A percentile compares a stretch with the other conserved stretches of the same genome.
Conservation (phyloP, 2,113 vertebrate genomes). For the Formicarius rufipectus region DNA sequence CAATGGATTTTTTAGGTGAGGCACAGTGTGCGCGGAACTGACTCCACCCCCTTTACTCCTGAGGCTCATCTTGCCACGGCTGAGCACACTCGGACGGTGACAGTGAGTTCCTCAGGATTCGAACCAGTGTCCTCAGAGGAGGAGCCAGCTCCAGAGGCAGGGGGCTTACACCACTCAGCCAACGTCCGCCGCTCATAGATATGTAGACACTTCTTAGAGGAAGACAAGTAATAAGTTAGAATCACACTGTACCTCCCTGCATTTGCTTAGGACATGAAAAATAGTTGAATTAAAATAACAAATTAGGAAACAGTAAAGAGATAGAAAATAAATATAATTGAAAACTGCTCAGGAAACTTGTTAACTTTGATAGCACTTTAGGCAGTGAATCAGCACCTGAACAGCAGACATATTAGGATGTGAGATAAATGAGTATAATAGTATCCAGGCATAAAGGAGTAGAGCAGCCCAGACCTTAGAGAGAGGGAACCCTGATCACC, state of each 20-base stretch:
- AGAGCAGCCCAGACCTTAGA: fast-evolving
- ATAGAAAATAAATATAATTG: background rate
- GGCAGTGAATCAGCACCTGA: background rate
- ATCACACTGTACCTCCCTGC: background rate
- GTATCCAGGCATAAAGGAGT: background rate
- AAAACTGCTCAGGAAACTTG: background rate
- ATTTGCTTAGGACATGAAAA: background rate
- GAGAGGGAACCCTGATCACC: fast-evolving
- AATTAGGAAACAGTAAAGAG: background rate
- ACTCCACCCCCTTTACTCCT: too few relatives aligned
- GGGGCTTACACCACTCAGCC: too few relatives aligned
- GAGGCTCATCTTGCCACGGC: too few relatives aligned
- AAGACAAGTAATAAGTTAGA: background rate
- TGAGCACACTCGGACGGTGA: too few relatives aligned
- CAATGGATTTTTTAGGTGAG: too few relatives aligned
- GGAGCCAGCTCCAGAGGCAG: too few relatives aligned
- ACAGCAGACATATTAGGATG: background rate
- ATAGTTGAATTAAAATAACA: background rate
- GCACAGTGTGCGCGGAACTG: too few relatives aligned
- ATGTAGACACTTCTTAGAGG: background rate
- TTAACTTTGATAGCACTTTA: background rate
- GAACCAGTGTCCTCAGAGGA: too few relatives aligned
- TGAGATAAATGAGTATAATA: too few relatives aligned
- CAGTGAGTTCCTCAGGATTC: too few relatives aligned
- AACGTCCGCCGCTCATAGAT: too few relatives aligned